These are phyloP conservation scores for Potamilus streckersoni DNA, from an alignment of 1,140 invertebrate genomes.

Conservation along the genomic window DNA sequence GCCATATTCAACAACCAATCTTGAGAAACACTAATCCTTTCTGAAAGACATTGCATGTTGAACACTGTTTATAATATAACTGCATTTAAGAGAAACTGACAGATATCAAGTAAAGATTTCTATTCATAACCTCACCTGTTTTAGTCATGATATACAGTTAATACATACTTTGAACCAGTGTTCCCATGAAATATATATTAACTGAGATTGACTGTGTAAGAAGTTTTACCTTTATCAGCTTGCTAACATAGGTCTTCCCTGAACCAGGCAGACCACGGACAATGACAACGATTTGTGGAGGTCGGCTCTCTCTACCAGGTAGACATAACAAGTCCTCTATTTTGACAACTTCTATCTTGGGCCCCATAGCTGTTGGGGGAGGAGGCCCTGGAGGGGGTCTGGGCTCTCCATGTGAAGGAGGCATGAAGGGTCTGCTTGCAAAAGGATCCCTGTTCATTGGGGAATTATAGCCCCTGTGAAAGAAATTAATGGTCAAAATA, in stretches of 20 bases:
- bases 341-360: constrained; percentile 68
- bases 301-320: constrained; percentile 81
- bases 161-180: too few relatives aligned
- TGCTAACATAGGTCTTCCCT: constrained; percentile 89
- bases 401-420: not conserved
- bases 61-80: too few relatives aligned
- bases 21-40: too few relatives aligned
- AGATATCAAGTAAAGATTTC: too few relatives aligned
- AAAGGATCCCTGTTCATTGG: not conserved
- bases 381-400: constrained; percentile 19
- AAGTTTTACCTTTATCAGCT: constrained; percentile 82
- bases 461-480: not conserved
- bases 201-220: not conserved
- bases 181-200: too few relatives aligned
- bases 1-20: too few relatives aligned
- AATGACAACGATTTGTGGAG: constrained; percentile 87
- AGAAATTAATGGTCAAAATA: not conserved
- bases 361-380: constrained; percentile 10
- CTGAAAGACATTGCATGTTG: too few relatives aligned
- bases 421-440: not conserved
- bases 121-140: too few relatives aligned
- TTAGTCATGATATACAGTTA: too few relatives aligned
- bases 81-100: too few relatives aligned
- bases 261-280: constrained; percentile 89
- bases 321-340: constrained; percentile 82